Evolutionary conservation across 2,797 vertebrate species (phyloP).

Genomic region (Heterohyrax brucei): DNA sequence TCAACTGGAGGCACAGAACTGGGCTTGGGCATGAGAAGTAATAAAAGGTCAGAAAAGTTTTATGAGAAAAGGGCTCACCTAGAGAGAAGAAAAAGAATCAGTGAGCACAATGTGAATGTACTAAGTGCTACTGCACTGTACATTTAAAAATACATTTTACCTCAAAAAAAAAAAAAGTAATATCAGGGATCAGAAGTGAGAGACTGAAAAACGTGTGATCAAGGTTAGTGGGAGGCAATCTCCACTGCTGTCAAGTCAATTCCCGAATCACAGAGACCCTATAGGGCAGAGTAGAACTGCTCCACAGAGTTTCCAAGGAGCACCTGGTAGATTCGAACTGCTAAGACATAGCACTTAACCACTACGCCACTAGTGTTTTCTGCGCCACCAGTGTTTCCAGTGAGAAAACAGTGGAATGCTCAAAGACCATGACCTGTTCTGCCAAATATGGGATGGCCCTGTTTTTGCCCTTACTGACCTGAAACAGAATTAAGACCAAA

Average conservation of each 20-base stretch:
- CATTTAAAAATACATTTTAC: constrained; percentile 52
- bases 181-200: background rate
- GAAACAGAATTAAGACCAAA: constrained; percentile 60
- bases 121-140: background rate
- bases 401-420: background rate
- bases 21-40: background rate
- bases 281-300: no score
- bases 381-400: no score
- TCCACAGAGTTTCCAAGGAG: no score
- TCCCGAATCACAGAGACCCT: no score
- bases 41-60: background rate
- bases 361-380: no score
- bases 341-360: no score
- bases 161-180: background rate
- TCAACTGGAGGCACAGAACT: background rate
- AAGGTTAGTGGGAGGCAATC: background rate
- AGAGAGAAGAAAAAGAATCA: constrained; percentile 29
- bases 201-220: background rate
- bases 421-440: background rate
- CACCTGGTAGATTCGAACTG: no score
- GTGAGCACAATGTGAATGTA: background rate
- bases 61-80: background rate
- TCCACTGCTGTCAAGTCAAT: no score
- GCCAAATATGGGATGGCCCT: background rate
- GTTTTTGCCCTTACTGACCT: constrained; percentile 28